These are phyloP conservation scores for Salticus scenicus DNA, from an alignment of 2,888 invertebrate species.

Conservation along the genomic window DNA sequence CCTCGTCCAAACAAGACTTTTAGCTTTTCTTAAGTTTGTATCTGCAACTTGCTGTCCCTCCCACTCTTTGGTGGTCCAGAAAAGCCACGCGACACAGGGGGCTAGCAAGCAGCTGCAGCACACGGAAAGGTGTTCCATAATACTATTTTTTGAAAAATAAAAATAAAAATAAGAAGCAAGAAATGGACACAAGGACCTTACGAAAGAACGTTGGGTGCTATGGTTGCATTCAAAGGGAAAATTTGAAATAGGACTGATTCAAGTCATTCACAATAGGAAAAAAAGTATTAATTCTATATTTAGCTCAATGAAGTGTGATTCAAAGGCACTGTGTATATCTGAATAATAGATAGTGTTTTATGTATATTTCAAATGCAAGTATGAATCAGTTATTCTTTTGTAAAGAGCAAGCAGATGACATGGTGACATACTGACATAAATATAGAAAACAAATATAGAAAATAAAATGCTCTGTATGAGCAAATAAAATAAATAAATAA, in stretches of 20 bases:
- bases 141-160: neutral
- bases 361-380: no score
- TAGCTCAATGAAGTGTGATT: neutral
- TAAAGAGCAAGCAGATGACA: no score
- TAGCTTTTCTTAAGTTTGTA: neutral
- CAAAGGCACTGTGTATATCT: no score
- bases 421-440: no score
- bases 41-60: neutral
- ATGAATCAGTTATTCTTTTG: no score
- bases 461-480: no score
- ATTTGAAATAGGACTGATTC: neutral
- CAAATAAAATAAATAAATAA: no score
- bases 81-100: conserved; percentile 7
- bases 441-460: no score
- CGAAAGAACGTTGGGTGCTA: neutral
- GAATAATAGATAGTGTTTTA: no score
- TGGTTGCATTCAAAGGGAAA: conserved; percentile 6
- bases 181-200: neutral
- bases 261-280: neutral
- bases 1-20: conserved; percentile 1
- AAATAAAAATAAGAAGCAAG: neutral
- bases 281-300: conserved; percentile 2
- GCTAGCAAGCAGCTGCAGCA: neutral
- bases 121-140: neutral
- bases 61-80: conserved; percentile 11